Evolutionary conservation across 1,140 invertebrate species (phyloP).

Genomic region (Gonioctena quinquepunctata): DNA sequence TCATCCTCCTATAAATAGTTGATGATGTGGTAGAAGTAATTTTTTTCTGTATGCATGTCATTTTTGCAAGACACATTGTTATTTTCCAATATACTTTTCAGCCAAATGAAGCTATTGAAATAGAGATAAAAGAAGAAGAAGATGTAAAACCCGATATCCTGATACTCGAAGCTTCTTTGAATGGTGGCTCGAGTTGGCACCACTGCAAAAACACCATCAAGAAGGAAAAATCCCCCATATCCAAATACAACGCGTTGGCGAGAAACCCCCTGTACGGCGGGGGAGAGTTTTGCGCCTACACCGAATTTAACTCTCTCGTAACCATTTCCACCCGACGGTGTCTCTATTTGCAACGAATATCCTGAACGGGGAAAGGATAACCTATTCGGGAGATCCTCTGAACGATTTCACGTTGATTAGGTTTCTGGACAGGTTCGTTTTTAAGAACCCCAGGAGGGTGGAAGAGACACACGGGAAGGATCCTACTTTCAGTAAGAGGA

Average conservation of each 20-base stretch:
- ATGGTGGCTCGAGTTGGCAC: conserved; percentile 35
- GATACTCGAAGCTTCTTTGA: conserved; percentile 20
- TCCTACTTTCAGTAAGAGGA: conserved; percentile 63
- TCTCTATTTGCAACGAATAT: conserved; percentile 84
- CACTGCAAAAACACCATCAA: conserved; percentile 32
- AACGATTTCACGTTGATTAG: conserved; percentile 87
- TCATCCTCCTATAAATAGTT: no score
- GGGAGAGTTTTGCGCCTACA: conserved; percentile 68
- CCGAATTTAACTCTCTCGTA: conserved; percentile 74
- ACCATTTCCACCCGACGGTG: conserved; percentile 91
- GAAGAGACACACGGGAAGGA: conserved; percentile 58
- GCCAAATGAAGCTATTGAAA: neutral
- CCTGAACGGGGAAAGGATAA: conserved; percentile 72
- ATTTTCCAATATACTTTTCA: neutral
- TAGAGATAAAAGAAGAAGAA: conserved; percentile 34
- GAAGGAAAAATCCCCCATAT: conserved; percentile 39
- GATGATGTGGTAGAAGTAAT: no score
- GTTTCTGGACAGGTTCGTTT: conserved; percentile 75
- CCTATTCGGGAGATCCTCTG: conserved; percentile 90
- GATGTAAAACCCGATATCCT: conserved; percentile 30
- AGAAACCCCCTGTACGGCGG: conserved; percentile 85
- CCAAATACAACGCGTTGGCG: conserved; percentile 70
- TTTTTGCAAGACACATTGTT: neutral
- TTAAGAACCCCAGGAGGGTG: conserved; percentile 90
- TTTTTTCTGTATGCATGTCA: no score